A percentile compares a stretch with the other conserved stretches of the same genome.
phyloP scores from a whole-genome alignment of 92 coral and sea anemone genomes.

The Porites lobata region DNA sequence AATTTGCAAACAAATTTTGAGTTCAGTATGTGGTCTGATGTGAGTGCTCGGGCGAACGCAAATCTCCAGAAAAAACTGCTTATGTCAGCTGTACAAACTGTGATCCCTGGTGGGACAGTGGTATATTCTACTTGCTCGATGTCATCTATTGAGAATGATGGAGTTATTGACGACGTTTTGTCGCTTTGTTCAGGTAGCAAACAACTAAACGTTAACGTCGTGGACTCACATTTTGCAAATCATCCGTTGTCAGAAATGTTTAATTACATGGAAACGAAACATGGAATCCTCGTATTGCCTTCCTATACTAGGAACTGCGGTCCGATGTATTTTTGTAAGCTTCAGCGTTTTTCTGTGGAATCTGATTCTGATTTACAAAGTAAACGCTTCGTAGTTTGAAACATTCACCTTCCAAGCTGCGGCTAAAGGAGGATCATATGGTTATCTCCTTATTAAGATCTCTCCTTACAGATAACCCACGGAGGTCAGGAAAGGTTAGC shows the following conservation, averaged over 20 bases:
- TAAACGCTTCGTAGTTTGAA: background rate
- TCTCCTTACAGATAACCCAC: too few species aligned
- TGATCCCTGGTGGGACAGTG: conserved; percentile 57
- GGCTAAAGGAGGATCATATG: background rate
- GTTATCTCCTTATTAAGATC: too few species aligned
- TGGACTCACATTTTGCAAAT: conserved; percentile 29
- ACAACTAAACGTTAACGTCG: conserved; percentile 22
- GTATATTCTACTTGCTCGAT: conserved; percentile 79
- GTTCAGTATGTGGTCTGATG: conserved; percentile 66
- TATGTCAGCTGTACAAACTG: conserved; percentile 57
- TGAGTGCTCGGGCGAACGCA: conserved; percentile 32
- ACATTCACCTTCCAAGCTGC: background rate
- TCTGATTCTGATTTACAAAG: background rate
- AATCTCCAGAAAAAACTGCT: conserved; percentile 55
- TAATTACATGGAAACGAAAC: conserved; percentile 39
- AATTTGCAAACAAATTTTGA: conserved; percentile 46
- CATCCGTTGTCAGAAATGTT: conserved; percentile 33
- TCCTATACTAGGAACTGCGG: conserved; percentile 68
- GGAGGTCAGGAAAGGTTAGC: too few species aligned
- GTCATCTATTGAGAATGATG: conserved; percentile 72
- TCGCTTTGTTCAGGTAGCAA: conserved; percentile 9
- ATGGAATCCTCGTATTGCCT: conserved; percentile 72
- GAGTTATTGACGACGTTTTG: conserved; percentile 50
- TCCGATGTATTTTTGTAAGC: conserved; percentile 73
- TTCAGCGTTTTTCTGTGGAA: conserved; percentile 32